Conservation (phyloP, 2,797 vertebrate genomes). For the Balearica regulorum region DNA sequence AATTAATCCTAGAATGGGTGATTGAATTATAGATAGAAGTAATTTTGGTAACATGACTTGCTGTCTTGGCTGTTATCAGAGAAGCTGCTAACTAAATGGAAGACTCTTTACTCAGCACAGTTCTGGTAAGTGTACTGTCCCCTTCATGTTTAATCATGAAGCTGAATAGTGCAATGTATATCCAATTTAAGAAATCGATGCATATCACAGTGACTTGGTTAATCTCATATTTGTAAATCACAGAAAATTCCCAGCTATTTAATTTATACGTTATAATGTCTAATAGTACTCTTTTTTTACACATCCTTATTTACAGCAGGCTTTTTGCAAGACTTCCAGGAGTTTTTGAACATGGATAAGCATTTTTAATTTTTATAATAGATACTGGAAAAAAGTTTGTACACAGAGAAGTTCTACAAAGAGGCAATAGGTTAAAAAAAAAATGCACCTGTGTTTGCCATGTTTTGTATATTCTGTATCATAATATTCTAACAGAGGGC, state of each 20-base stretch:
- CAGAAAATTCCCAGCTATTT: not conserved
- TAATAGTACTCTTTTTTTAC: not conserved
- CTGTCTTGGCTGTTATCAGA: not conserved
- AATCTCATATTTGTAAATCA: not conserved
- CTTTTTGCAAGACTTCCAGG: not conserved
- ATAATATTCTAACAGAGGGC: not conserved
- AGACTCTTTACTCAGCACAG: not conserved
- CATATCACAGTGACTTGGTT: not conserved
- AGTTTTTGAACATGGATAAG: not conserved
- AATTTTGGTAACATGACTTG: not conserved
- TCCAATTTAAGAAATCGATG: not conserved
- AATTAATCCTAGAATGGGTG: not conserved
- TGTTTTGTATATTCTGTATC: not conserved
- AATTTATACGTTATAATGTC: not conserved
- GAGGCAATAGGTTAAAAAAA: not conserved
- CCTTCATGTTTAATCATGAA: not conserved
- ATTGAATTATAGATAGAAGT: not conserved
- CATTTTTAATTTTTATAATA: not conserved
- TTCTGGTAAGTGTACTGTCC: not conserved
- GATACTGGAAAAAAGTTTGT: not conserved
- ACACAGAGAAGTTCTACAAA: not conserved
- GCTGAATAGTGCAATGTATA: not conserved
- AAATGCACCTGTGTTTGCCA: not conserved
- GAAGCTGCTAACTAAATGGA: not conserved
- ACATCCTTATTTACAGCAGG: not conserved